Conservation (phyloP, 2,113 vertebrate genomes). For the Hyperopisus bebe region DNA sequence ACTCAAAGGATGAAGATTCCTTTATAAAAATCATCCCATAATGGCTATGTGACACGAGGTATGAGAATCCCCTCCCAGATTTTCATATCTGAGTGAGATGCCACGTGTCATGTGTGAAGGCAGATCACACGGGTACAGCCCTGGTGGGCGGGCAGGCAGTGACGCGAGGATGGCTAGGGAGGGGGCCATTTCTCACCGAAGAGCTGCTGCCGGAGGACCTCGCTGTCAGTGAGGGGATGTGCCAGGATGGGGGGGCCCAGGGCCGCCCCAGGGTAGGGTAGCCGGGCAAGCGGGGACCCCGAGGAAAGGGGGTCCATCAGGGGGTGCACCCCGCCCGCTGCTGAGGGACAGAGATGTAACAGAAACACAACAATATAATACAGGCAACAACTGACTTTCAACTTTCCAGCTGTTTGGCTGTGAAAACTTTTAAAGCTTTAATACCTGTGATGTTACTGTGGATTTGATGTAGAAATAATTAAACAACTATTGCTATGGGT, state of each 20-base stretch:
- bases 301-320: conserved; percentile 94
- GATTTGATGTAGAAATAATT: neutral
- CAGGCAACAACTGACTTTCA: conserved; percentile 8
- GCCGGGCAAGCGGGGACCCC: conserved; percentile 89
- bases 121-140: neutral
- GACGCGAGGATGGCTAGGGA: neutral
- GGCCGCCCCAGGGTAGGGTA: conserved; percentile 90
- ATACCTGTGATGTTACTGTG: neutral
- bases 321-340: conserved; percentile 93
- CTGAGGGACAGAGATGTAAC: conserved; percentile 71
- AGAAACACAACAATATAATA: conserved; percentile 51
- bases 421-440: neutral
- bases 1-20: neutral
- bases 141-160: neutral
- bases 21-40: neutral
- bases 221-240: conserved; percentile 95
- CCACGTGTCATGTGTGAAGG: neutral
- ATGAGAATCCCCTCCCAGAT: neutral
- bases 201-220: conserved; percentile 97
- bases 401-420: neutral
- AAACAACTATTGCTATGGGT: neutral
- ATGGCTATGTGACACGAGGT: neutral
- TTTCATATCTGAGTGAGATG: neutral
- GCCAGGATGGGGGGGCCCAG: conserved; percentile 89
- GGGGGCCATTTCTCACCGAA: conserved; percentile 75